These are phyloP conservation scores for Pteronotus mesoamericanus DNA, from an alignment of 2,797 vertebrate genomes.

Conservation along the genomic window DNA sequence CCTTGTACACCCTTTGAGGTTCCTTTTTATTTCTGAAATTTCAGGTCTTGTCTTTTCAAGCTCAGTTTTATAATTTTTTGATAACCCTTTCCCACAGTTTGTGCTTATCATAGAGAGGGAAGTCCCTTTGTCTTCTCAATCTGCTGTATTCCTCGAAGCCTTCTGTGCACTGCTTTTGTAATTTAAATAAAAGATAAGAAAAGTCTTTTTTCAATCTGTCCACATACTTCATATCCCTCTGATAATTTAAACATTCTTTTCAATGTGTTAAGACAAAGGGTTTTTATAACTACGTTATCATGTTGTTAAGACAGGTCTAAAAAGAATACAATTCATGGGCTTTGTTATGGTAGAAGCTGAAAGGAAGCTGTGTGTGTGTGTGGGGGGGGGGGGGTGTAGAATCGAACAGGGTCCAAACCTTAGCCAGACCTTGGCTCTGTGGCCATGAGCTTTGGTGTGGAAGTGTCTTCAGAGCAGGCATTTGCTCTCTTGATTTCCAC, in stretches of 20 bases:
- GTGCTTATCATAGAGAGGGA: background rate
- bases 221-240: background rate
- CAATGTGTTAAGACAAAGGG: constrained; percentile 25
- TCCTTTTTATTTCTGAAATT: background rate
- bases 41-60: background rate
- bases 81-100: background rate
- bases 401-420: background rate
- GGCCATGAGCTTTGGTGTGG: background rate
- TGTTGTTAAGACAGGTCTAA: background rate
- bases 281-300: constrained; percentile 13
- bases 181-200: background rate
- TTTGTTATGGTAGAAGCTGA: background rate
- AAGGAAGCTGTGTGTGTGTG: background rate
- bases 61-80: background rate
- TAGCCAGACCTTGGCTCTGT: no score
- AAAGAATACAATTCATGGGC: background rate
- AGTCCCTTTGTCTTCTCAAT: background rate
- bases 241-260: background rate
- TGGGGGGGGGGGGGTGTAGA: background rate
- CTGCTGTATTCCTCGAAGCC: background rate
- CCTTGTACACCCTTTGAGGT: background rate
- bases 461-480: accelerated
- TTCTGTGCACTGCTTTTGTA: background rate
- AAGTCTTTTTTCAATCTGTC: background rate
- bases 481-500: background rate